Base-by-base conservation (phyloP, 2,113 vertebrate genomes). In the Balaenoptera acutorostrata region DNA sequence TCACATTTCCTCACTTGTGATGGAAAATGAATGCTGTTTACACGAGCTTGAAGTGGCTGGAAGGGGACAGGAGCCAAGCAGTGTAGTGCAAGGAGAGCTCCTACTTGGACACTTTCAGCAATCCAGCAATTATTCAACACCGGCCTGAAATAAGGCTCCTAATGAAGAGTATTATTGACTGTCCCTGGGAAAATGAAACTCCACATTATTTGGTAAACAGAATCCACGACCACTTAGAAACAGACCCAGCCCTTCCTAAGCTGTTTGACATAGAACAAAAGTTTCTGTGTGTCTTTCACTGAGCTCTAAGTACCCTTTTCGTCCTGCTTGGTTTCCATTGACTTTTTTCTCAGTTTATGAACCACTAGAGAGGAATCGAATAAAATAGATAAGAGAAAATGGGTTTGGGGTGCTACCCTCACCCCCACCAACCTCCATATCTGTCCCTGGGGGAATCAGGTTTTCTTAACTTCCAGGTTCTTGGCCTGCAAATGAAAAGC, bases 1-100 rank as follows among this genome's bases (percentile, higher is more conserved):
- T 97, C 97, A 97, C 93, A 98, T 97, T 98, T 98, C 97, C 97
- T 98, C 93, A 85, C 87, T 94, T 97, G 92, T 95, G 95, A 94
- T 98, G 97, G 98, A 98, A 98, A 98, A 98, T 25, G 84, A 96
- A 88, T 18, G 91, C 91, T 98, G 97, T 98, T 97, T 97, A 97
- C 84, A 97, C 90, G 74, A 81, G 80, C 93, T 95, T 93, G 92
- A 93, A 97, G 81, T 88, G 95, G 92, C 89, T 49, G 92, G 41
- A 78, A 92, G 23, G 89, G 75, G 85, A 97, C 41, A 15, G 3
- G 63, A 96, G 85, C 78, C 97, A 96, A 96, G 84, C 82, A 4
- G 39, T 64, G 71, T 17, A 5, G 61, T 68, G 63, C 64, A 96
- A 84, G 92, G 87, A 39, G 49, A 93, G 63, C 44, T 93, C 85